phyloP scores from a whole-genome alignment of 1,140 invertebrate genomes.

The Drosophila seguyi region DNA sequence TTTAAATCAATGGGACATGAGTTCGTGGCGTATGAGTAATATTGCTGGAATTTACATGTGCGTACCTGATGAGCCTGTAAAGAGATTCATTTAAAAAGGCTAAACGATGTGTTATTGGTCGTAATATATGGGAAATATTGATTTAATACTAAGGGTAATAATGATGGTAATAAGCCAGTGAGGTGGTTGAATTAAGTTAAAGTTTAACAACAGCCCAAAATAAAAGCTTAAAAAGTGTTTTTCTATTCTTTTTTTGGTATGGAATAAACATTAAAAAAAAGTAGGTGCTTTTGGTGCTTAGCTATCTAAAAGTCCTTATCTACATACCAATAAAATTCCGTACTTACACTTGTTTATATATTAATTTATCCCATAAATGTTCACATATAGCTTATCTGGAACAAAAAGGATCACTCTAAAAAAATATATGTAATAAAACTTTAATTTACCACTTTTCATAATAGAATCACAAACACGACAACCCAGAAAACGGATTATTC shows the following conservation, averaged over 20 bases:
- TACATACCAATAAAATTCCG: not conserved
- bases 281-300: too few species aligned
- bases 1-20: slow-evolving; percentile 38
- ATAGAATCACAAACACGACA: not conserved
- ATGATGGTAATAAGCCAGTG: not conserved
- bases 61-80: slow-evolving; percentile 10
- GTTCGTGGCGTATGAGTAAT: slow-evolving; percentile 30
- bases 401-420: not conserved
- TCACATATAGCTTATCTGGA: not conserved
- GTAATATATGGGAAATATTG: not conserved
- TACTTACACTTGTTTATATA: not conserved
- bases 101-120: not conserved
- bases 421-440: not conserved
- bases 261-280: too few species aligned
- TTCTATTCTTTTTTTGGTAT: too few species aligned
- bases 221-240: not conserved
- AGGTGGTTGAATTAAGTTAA: not conserved
- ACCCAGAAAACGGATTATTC: slow-evolving; percentile 10
- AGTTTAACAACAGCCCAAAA: not conserved
- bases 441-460: not conserved
- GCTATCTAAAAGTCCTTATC: not conserved
- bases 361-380: too few species aligned
- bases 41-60: slow-evolving; percentile 1
- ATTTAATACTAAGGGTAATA: not conserved
- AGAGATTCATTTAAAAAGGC: slow-evolving; percentile 7